Conservation (phyloP, 1,140 invertebrate genomes). For the Neomicropteryx cornuta region DNA sequence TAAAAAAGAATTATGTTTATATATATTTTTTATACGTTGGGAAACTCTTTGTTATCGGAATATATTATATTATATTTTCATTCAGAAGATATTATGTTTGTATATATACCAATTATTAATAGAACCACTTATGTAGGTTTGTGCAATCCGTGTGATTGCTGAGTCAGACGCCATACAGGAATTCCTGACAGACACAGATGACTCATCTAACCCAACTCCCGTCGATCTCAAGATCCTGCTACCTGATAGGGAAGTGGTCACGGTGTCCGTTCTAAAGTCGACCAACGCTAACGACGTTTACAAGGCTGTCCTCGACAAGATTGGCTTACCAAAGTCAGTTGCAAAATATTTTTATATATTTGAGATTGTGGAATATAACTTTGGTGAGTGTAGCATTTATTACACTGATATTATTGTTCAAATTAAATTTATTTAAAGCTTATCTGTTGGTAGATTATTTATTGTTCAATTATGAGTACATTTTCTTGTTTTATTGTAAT, state of each 20-base stretch:
- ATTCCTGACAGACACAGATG: slow-evolving; percentile 87
- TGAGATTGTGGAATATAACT: slow-evolving; percentile 96
- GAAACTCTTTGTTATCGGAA: too few relatives aligned
- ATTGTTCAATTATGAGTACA: too few relatives aligned
- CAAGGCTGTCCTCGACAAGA: slow-evolving; percentile 76
- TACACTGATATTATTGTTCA: not conserved
- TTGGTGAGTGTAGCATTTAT: slow-evolving; percentile 50
- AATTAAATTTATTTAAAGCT: not conserved
- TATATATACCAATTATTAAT: too few relatives aligned
- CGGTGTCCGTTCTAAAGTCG: slow-evolving; percentile 84
- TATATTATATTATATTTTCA: too few relatives aligned
- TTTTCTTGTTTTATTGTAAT: not conserved
- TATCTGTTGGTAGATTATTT: too few relatives aligned
- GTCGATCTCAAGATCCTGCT: slow-evolving; percentile 87
- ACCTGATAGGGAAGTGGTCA: slow-evolving; percentile 79
- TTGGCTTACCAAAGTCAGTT: slow-evolving; percentile 67
- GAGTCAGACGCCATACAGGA: slow-evolving; percentile 97
- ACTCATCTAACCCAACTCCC: slow-evolving; percentile 72
- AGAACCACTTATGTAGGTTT: slow-evolving; percentile 67
- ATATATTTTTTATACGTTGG: too few relatives aligned
- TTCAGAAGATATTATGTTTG: too few relatives aligned
- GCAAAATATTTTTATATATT: slow-evolving; percentile 93
- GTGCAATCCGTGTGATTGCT: slow-evolving; percentile 93
- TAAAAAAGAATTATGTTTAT: too few relatives aligned
- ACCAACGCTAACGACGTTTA: slow-evolving; percentile 88